Base-by-base conservation (phyloP, 35 echinoderm and acorn worm genomes). In the Lytechinus pictus region DNA sequence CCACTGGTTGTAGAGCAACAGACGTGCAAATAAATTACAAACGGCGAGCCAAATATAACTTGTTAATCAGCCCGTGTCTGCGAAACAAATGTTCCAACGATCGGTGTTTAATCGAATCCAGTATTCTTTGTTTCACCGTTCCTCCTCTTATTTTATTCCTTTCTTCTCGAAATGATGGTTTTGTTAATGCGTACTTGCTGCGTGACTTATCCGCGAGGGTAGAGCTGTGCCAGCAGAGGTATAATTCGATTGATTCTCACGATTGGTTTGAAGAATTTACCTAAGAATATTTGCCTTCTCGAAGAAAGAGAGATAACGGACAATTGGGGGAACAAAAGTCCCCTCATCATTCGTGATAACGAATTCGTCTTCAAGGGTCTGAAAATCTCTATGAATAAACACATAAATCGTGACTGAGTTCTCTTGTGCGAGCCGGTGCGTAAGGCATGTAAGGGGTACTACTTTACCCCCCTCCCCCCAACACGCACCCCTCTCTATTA, bases 361-460 rank as follows among this genome's bases (percentile, higher is more conserved):
- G 66, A 79, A 24, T 24, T 7, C 6, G n/a, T 16, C 66, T 79
- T 71, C 13, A 71, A 71, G 61, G 14, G 61, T 14, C 61, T 71
- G 61, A n/a, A 79, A 79, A 79, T 79, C 66, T 79, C 66, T 79
- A 24, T 79, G 66, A 79, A 79, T 79, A 79, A 79, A 79, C 66
- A 79, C 66, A 79, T 79, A 79, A 79, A 79, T 79, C 66, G 66
- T 79, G 66, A 79, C 66, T 79, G 66, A 7, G 19, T 79, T 79
- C 66, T 79, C 19, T 10, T 19, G 16, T 79, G 19, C 24, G 19
- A 79, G 66, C 21, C 4, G 66, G 4, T 79, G 66, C 14, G 16
- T 14, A 24, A 79, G 14, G 66, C 16, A 2, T 79, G 16, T 14
- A 24, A 79, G 14, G 66, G 66, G 12, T 79, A 7, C 16, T 60